Evolutionary conservation across 2,797 vertebrate genomes (phyloP).

Genomic region (Dromococcyx pavoninus): DNA sequence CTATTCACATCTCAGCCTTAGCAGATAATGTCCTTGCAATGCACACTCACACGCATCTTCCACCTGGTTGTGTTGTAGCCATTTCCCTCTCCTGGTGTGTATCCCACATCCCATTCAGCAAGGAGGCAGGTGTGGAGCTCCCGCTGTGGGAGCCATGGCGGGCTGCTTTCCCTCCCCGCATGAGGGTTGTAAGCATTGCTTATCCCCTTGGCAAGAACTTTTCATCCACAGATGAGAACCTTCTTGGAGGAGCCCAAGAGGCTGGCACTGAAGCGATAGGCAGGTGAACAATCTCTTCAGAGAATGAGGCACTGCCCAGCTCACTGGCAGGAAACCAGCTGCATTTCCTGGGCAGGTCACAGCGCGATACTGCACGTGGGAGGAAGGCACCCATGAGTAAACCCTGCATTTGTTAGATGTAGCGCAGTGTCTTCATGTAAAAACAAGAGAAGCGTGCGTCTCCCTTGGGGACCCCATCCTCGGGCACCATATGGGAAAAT

Average conservation of each 20-base stretch:
- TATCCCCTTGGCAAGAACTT: neutral
- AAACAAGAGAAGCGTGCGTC: neutral
- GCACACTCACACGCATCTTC: rapidly evolving
- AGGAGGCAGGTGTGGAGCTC: neutral
- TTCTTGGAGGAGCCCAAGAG: neutral
- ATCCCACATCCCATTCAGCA: neutral
- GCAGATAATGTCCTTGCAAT: neutral
- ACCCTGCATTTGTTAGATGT: neutral
- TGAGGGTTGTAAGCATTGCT: neutral
- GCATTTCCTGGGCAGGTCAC: conserved; percentile 43
- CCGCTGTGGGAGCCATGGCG: rapidly evolving
- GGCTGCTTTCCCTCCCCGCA: rapidly evolving
- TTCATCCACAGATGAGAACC: neutral
- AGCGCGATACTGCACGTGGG: rapidly evolving
- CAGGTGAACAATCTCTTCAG: neutral
- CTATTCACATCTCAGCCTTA: neutral
- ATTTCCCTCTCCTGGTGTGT: neutral
- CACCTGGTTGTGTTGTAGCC: neutral
- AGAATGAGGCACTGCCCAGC: neutral
- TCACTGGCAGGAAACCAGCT: conserved; percentile 33
- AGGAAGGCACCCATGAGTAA: neutral
- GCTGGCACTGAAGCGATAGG: neutral
- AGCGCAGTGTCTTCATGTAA: rapidly evolving
- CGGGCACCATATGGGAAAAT: rapidly evolving
- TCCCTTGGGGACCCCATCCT: neutral